phyloP scores from a whole-genome alignment of 2,797 vertebrate species.

The Paguma larvata region DNA sequence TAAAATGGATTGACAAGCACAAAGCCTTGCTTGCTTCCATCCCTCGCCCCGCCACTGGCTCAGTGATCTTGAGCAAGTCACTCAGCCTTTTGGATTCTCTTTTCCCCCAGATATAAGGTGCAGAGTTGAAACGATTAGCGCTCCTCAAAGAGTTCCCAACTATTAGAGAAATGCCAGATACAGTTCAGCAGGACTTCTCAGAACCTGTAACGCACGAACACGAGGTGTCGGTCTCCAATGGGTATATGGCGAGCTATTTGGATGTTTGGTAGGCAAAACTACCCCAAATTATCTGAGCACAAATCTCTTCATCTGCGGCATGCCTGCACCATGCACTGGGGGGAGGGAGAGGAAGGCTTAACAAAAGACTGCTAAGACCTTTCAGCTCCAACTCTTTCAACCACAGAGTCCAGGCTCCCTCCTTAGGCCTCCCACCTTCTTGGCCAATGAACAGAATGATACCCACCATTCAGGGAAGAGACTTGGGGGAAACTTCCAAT shows the following conservation, averaged over 20 bases:
- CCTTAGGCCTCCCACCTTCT: not conserved
- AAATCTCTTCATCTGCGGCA: not conserved
- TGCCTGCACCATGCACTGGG: not conserved
- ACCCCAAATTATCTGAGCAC: not conserved
- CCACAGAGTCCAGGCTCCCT: not conserved
- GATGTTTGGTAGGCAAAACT: not conserved
- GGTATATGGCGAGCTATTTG: not conserved
- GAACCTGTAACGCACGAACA: rapidly evolving
- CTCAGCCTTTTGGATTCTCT: not conserved
- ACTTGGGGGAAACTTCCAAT: not conserved
- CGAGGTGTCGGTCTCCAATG: rapidly evolving
- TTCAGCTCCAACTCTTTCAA: not conserved
- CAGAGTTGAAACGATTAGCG: not conserved
- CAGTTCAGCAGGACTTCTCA: not conserved
- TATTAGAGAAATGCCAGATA: not conserved
- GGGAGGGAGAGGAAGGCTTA: not conserved
- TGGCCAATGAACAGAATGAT: rapidly evolving
- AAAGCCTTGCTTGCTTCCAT: not conserved
- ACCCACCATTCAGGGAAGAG: not conserved
- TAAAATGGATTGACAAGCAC: not conserved
- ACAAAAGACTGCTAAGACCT: not conserved
- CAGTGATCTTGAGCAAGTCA: not conserved
- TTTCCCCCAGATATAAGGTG: not conserved
- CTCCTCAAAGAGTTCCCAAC: not conserved
- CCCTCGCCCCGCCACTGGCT: not conserved